These are phyloP conservation scores for Cardiocondyla obscurior DNA, from an alignment of 1,140 invertebrate species.

Conservation along the genomic window DNA sequence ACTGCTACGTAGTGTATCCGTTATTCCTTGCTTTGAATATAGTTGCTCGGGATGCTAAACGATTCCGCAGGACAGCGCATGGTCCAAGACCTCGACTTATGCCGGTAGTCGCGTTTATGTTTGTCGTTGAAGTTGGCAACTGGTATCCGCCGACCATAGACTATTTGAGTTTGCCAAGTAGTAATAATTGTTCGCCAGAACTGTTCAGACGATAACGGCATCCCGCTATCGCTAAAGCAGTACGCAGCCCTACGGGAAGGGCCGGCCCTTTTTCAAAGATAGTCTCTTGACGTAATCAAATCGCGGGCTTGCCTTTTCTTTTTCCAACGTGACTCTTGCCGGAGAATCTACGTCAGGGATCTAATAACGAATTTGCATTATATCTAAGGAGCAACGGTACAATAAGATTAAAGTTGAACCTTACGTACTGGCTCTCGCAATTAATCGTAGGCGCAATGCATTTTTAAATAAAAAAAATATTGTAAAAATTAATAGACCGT, in stretches of 20 bases:
- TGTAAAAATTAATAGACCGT: neutral
- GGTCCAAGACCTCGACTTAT: constrained; percentile 25
- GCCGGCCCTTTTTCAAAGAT: neutral
- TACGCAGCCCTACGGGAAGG: neutral
- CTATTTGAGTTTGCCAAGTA: constrained; percentile 68
- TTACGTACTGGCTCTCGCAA: neutral
- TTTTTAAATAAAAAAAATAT: neutral
- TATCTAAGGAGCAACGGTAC: neutral
- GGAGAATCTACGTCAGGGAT: neutral
- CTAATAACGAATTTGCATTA: neutral
- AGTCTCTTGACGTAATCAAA: constrained; percentile 13
- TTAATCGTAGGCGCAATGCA: neutral
- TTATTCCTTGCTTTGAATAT: constrained; percentile 44
- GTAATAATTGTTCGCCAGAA: constrained; percentile 66
- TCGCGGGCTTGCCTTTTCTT: neutral
- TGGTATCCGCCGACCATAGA: constrained; percentile 12
- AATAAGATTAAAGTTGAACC: neutral
- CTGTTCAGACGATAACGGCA: constrained; percentile 20
- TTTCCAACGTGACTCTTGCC: neutral
- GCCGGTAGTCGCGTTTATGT: constrained; percentile 35
- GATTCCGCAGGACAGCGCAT: constrained; percentile 13
- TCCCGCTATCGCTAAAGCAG: constrained; percentile 39
- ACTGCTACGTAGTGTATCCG: neutral
- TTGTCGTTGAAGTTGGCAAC: constrained; percentile 31
- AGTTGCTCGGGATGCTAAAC: constrained; percentile 19